A percentile compares a stretch with the other conserved stretches of the same genome.
Conservation (phyloP, 1,140 invertebrate species). For the Drosophila tristis region DNA sequence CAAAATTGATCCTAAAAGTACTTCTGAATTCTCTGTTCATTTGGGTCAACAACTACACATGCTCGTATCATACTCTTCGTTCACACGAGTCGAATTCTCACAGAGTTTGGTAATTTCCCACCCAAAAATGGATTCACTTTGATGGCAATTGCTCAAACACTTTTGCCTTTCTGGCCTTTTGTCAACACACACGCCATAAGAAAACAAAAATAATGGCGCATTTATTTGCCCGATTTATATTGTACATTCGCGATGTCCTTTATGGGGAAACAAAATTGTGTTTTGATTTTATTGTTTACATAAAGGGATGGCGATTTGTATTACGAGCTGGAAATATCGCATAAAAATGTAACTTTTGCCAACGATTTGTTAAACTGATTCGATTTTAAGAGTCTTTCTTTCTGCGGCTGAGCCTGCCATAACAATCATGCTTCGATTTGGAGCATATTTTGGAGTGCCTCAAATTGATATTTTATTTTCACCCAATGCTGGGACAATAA, state of each 20-base stretch:
- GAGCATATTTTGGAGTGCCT: conserved; percentile 16
- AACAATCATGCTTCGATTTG: conserved; percentile 55
- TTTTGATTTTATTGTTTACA: conserved; percentile 68
- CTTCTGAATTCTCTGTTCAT: no score
- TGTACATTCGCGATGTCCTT: conserved; percentile 23
- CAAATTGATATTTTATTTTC: conserved; percentile 37
- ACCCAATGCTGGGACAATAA: conserved; percentile 15
- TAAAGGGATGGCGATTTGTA: conserved; percentile 34
- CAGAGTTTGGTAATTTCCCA: conserved; percentile 6
- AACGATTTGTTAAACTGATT: conserved; percentile 57
- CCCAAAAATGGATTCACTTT: conserved; percentile 30
- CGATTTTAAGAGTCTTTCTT: conserved; percentile 52
- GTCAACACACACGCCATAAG: conserved; percentile 32
- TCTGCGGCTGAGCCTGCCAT: conserved; percentile 35
- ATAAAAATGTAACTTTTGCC: conserved; percentile 57
- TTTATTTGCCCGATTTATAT: conserved; percentile 38
- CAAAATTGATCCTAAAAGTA: no score
- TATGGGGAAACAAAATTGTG: conserved; percentile 42
- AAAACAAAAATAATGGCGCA: conserved; percentile 49
- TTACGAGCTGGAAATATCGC: conserved; percentile 48
- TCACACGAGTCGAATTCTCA: conserved; percentile 2
- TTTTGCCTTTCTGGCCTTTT: conserved; percentile 29
- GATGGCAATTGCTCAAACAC: conserved; percentile 4
- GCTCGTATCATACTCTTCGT: not conserved
- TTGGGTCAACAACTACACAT: no score